These are phyloP conservation scores for Timema podura DNA, from an alignment of 2,888 invertebrate genomes.

Conservation along the genomic window DNA sequence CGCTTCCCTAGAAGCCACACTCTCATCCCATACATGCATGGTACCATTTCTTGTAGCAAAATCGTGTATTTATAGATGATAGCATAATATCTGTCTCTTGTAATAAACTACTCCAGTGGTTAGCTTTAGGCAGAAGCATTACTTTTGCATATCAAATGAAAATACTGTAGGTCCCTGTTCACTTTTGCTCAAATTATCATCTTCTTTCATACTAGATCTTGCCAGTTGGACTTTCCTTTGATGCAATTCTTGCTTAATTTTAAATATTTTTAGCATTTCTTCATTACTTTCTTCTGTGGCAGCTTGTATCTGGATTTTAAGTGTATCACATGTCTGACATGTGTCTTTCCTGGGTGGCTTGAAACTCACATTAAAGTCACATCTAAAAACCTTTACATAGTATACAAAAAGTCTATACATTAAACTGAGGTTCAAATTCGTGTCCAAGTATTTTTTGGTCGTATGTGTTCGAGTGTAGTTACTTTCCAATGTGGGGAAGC, in stretches of 20 bases:
- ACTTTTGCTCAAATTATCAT: neutral
- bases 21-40: constrained; percentile 11
- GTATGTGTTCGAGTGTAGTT: neutral
- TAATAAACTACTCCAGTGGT: neutral
- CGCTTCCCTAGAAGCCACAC: neutral
- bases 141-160: constrained; percentile 15
- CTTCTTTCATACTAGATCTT: constrained; percentile 10
- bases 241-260: constrained; percentile 3
- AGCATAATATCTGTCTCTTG: neutral
- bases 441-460: constrained; percentile 1
- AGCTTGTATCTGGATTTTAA: constrained; percentile 10
- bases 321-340: constrained; percentile 6
- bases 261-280: neutral
- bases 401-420: constrained; percentile 6
- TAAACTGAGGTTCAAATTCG: constrained; percentile 5
- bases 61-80: neutral
- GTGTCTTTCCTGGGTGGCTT: constrained; percentile 9
- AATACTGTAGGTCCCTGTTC: constrained; percentile 2
- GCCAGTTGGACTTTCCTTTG: constrained; percentile 12
- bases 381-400: constrained; percentile 9
- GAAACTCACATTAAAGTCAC: constrained; percentile 6
- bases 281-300: neutral
- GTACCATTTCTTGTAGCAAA: neutral
- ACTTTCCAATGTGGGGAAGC: neutral
- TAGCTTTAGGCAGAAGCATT: constrained; percentile 12